Evolutionary conservation across 2,888 invertebrate species (phyloP).

Genomic region (Carpatolechia fugitivella): DNA sequence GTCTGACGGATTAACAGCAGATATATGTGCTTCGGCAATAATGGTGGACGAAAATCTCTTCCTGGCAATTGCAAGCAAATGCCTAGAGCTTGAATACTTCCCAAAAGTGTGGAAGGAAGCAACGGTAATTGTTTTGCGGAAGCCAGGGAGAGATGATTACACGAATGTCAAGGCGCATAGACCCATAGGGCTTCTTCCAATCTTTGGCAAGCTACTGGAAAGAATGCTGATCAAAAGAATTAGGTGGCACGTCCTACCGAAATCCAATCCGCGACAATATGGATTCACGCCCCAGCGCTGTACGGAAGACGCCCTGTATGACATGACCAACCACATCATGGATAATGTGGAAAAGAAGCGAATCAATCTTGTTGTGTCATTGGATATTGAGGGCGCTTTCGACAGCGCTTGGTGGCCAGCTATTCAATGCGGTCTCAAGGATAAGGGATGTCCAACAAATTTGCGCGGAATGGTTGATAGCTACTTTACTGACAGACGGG

Average conservation of each 20-base stretch:
- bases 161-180: background rate
- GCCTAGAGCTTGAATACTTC: background rate
- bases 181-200: background rate
- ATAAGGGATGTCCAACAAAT: background rate
- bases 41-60: background rate
- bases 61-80: background rate
- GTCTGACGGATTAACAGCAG: background rate
- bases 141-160: background rate
- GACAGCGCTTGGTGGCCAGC: conserved; percentile 21
- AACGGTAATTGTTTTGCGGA: background rate
- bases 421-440: background rate
- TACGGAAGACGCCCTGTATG: background rate
- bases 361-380: background rate
- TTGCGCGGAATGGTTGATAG: background rate
- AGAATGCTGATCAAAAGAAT: background rate
- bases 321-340: background rate
- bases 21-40: background rate
- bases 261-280: background rate
- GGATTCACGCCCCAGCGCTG: background rate
- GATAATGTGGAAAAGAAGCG: background rate
- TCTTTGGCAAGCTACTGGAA: background rate
- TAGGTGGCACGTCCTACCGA: background rate
- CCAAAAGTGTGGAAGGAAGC: background rate
- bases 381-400: conserved; percentile 20
- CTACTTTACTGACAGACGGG: background rate